phyloP scores from a whole-genome alignment of 2,797 vertebrate genomes.

The Enteromius trimaculatus region DNA sequence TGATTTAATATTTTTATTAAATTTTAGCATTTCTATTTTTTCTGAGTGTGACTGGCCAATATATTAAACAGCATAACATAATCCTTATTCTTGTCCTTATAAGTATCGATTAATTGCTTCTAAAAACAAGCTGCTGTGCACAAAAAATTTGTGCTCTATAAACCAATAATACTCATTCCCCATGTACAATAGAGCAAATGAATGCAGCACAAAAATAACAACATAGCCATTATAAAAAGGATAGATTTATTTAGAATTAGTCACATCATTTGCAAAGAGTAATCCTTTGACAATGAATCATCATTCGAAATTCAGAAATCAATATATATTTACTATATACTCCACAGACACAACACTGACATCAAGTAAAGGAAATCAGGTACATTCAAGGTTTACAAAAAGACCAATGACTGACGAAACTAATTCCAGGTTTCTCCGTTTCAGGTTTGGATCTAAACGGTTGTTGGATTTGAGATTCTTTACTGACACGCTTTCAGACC shows the following conservation, averaged over 20 bases:
- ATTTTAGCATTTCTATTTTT: background rate
- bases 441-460: conserved; percentile 23
- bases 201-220: conserved; percentile 4
- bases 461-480: conserved; percentile 37
- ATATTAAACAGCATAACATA: background rate
- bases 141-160: background rate
- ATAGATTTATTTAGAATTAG: conserved; percentile 59
- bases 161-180: background rate
- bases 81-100: background rate
- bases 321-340: conserved; percentile 21
- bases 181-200: background rate
- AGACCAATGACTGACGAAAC: conserved; percentile 16
- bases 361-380: conserved; percentile 41
- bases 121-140: background rate
- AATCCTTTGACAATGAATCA: conserved; percentile 50
- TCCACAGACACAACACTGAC: conserved; percentile 44
- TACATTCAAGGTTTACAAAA: conserved; percentile 46
- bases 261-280: conserved; percentile 54
- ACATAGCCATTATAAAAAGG: conserved; percentile 44
- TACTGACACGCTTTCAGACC: conserved; percentile 3
- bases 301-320: conserved; percentile 48
- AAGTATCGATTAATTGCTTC: background rate
- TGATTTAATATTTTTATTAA: background rate
- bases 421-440: conserved; percentile 30
- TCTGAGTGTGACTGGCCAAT: background rate